Conservation (phyloP, 1,140 invertebrate genomes). For the Drosophila asahinai region DNA sequence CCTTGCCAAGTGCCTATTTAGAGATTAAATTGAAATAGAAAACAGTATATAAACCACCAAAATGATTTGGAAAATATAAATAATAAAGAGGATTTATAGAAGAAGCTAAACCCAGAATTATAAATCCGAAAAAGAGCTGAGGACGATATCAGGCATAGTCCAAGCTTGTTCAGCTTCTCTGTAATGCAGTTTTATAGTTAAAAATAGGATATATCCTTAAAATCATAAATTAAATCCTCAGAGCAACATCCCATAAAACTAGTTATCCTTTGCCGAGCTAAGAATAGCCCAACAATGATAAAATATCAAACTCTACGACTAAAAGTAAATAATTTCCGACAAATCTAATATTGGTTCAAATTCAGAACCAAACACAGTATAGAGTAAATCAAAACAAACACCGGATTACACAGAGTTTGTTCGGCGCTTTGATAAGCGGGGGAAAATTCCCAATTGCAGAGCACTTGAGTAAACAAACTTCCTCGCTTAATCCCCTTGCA, state of each 20-base stretch:
- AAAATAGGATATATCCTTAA: not conserved
- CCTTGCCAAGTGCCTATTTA: too few relatives aligned
- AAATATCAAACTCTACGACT: not conserved
- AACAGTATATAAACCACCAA: too few relatives aligned
- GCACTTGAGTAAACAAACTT: conserved; percentile 27
- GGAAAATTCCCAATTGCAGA: conserved; percentile 11
- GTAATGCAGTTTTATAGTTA: not conserved
- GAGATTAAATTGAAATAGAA: too few relatives aligned
- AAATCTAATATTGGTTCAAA: not conserved
- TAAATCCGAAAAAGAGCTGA: not conserved
- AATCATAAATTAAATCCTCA: not conserved
- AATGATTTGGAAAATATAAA: too few relatives aligned
- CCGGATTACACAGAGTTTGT: conserved; percentile 1
- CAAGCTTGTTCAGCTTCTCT: not conserved
- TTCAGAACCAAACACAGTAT: not conserved
- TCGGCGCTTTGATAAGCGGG: conserved; percentile 12
- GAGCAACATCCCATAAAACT: not conserved
- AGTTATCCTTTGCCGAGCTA: not conserved
- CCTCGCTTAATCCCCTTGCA: conserved; percentile 1
- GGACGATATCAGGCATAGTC: not conserved
- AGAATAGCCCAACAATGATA: too few relatives aligned
- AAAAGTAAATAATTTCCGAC: not conserved
- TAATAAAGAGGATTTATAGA: too few relatives aligned
- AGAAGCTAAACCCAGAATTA: not conserved
- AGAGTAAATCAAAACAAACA: conserved; percentile 4